These are phyloP conservation scores for Procambarus virginalis DNA, from an alignment of 1,140 invertebrate species.

Conservation along the genomic window DNA sequence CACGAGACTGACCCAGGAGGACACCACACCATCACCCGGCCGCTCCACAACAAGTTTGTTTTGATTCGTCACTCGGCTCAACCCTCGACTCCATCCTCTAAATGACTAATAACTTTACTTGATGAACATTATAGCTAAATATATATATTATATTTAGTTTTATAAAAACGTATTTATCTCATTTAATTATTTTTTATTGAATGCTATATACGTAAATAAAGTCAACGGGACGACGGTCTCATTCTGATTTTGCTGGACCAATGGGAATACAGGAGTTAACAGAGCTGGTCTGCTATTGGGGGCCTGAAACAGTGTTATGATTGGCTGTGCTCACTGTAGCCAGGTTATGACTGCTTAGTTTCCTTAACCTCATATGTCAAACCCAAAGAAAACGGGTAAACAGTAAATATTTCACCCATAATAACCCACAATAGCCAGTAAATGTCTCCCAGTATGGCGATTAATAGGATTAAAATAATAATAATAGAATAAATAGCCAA, in stretches of 20 bases:
- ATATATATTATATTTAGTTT: too few species aligned
- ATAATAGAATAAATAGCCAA: too few species aligned
- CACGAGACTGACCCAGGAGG: too few species aligned
- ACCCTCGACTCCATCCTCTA: not conserved
- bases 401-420: not conserved
- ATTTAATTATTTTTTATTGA: too few species aligned
- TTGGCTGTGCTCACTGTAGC: not conserved
- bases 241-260: not conserved
- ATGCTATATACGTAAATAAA: too few species aligned
- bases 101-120: too few species aligned
- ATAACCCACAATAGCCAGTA: not conserved
- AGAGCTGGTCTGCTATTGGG: not conserved
- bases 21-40: not conserved
- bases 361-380: not conserved
- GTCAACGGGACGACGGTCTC: too few species aligned
- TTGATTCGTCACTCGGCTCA: conserved; percentile 13
- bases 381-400: conserved; percentile 19
- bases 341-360: not conserved
- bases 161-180: too few species aligned
- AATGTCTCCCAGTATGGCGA: too few species aligned
- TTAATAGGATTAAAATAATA: too few species aligned
- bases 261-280: not conserved
- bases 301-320: not conserved
- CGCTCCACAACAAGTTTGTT: conserved; percentile 1
- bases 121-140: too few species aligned